Conservation (phyloP, 2,888 invertebrate species). For the Melolontha melolontha region DNA sequence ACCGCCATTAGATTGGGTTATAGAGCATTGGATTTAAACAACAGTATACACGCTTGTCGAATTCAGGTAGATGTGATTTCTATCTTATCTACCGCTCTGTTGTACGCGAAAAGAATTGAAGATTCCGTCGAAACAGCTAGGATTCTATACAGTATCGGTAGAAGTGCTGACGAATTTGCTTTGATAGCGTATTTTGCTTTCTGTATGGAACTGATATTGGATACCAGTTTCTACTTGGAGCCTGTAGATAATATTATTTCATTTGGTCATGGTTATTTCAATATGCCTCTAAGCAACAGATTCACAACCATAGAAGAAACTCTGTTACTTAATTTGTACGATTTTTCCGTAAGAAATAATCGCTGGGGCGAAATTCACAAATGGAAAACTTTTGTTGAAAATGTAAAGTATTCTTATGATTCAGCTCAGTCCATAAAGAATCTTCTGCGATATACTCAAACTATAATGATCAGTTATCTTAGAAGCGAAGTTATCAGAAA, state of each 20-base stretch:
- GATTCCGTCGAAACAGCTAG: slow-evolving; percentile 68
- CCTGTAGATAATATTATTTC: slow-evolving; percentile 65
- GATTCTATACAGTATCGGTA: slow-evolving; percentile 57
- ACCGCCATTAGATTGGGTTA: slow-evolving; percentile 40
- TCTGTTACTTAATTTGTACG: slow-evolving; percentile 48
- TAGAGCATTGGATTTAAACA: slow-evolving; percentile 61
- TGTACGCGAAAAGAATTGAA: slow-evolving; percentile 65
- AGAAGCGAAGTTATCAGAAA: slow-evolving; percentile 45
- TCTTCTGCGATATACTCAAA: slow-evolving; percentile 50
- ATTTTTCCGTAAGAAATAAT: slow-evolving; percentile 47
- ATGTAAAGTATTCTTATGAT: slow-evolving; percentile 37
- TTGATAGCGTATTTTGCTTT: slow-evolving; percentile 70
- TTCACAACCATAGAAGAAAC: slow-evolving; percentile 45
- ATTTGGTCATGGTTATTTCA: slow-evolving; percentile 62
- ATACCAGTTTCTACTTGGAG: slow-evolving; percentile 70
- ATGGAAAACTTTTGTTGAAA: slow-evolving; percentile 48
- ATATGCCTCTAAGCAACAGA: slow-evolving; percentile 36
- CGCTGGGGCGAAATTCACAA: slow-evolving; percentile 43
- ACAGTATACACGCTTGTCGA: slow-evolving; percentile 64
- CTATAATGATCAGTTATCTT: slow-evolving; percentile 47
- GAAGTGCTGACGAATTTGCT: slow-evolving; percentile 57
- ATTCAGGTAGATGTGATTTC: slow-evolving; percentile 66
- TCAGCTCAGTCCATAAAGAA: slow-evolving; percentile 45
- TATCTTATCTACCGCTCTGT: slow-evolving; percentile 65
- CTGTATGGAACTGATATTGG: slow-evolving; percentile 70